Evolutionary conservation across 2,797 vertebrate genomes (phyloP).

Genomic region (Poecilia wingei): DNA sequence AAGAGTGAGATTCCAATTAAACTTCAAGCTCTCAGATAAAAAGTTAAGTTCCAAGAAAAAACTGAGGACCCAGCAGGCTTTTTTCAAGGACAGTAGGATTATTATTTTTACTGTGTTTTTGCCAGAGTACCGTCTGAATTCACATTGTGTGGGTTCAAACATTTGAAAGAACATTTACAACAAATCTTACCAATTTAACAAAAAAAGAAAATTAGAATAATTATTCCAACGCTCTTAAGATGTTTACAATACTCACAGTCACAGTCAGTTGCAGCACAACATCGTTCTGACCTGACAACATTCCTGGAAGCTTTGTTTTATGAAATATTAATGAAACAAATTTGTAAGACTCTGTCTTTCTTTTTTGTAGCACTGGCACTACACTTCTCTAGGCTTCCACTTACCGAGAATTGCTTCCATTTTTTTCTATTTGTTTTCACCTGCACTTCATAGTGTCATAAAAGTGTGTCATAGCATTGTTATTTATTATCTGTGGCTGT

Average conservation of each 20-base stretch:
- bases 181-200: not conserved
- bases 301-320: not conserved
- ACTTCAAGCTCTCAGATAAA: not conserved
- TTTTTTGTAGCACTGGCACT: not conserved
- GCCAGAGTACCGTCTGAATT: too few species aligned
- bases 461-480: not conserved
- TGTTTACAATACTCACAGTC: not conserved
- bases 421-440: not conserved
- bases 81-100: too few species aligned
- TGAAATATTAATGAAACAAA: conserved; percentile 3
- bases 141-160: too few species aligned
- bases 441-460: not conserved
- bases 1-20: not conserved
- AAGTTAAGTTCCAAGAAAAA: not conserved
- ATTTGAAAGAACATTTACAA: not conserved
- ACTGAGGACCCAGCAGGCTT: too few species aligned
- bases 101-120: too few species aligned
- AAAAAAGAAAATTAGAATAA: not conserved
- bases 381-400: not conserved
- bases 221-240: not conserved
- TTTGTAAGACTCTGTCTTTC: not conserved
- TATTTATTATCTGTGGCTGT: not conserved
- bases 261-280: not conserved
- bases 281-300: not conserved
- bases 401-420: not conserved